phyloP scores from a whole-genome alignment of 2,888 invertebrate genomes.

The Nomada hirtipes region DNA sequence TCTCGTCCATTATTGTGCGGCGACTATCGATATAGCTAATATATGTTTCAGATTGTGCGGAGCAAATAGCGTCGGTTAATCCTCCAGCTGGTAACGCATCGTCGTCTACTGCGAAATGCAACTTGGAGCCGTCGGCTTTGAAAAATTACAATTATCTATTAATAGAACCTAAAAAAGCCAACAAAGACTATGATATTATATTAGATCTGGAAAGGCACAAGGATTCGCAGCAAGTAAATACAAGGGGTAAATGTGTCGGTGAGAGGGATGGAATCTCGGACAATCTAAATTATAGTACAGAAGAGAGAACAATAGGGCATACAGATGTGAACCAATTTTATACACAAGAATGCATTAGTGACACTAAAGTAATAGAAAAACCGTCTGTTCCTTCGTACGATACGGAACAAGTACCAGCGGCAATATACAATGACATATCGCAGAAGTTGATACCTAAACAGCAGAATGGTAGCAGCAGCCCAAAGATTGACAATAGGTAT shows the following conservation, averaged over 20 bases:
- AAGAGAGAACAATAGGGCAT: constrained; percentile 40
- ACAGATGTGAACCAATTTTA: constrained; percentile 78
- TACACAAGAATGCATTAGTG: constrained; percentile 64
- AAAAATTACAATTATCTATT: constrained; percentile 52
- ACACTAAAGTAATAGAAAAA: constrained; percentile 74
- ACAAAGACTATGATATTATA: constrained; percentile 42
- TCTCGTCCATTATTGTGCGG: not conserved
- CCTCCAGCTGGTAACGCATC: constrained; percentile 59
- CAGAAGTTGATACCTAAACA: constrained; percentile 77
- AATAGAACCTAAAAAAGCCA: constrained; percentile 52
- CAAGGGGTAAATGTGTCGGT: constrained; percentile 19
- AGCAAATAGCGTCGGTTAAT: constrained; percentile 78
- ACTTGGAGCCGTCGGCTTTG: constrained; percentile 35
- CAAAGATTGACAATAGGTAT: constrained; percentile 78
- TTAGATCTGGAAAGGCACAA: constrained; percentile 57
- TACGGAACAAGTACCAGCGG: constrained; percentile 67
- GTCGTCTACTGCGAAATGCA: constrained; percentile 30
- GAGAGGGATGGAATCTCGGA: constrained; percentile 41
- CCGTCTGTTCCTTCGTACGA: constrained; percentile 69
- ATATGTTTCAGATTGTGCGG: constrained; percentile 78
- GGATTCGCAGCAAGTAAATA: constrained; percentile 29
- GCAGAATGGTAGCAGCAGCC: constrained; percentile 72
- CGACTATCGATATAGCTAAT: not conserved
- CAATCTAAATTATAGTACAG: constrained; percentile 24
- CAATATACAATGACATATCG: constrained; percentile 78